Base-by-base conservation (phyloP, 2,888 invertebrate genomes). In the Pseudococcus longispinus region DNA sequence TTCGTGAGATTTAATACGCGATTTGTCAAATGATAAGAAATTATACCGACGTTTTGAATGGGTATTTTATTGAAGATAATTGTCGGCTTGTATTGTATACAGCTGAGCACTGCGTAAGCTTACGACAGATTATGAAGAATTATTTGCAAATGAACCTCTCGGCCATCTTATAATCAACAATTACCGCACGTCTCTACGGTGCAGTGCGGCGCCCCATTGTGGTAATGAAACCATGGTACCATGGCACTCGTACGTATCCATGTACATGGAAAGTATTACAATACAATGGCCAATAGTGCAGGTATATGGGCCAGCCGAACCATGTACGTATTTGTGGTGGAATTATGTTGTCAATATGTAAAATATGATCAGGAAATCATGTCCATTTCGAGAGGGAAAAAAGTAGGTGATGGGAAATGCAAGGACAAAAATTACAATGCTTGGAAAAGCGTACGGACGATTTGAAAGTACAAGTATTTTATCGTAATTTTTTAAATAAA, bases 81-180 rank as follows among this genome's bases (percentile, higher is more conserved):
- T 80, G 42, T 23, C 20, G 20, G 77, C 23, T 80, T 70, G 65
- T 51, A 51, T 51, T 51, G 51, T 51, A n/a, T 51, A n/a, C 8
- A 37, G 15, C 15, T 11, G 44, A 46, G 44, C 44, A 4, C 51
- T n/a, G 51, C 13, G 29, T 20, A 29, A 13, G 26, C 13, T 4
- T 37, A 80, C 20, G 32, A 80, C 37, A 80, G 20, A 37, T 80
- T 80, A 80, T 37, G 9, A 20, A 42, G 77, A 80, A 80, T 77
- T 80, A 80, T 80, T 80, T 80, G 77, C 77, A 80, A 80, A 80
- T 80, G 77, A 80, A 80, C 70, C 70, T 70, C 29, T 70, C 18
- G n/a, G 77, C 77, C 20, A 37, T 80, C 8, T 37, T 80, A 1
- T 80, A 37, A 80, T 80, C 42, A 32, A 80, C 70, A 29, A 70